Conservation (phyloP, 2,888 invertebrate species). For the Sphaerophoria taeniata region DNA sequence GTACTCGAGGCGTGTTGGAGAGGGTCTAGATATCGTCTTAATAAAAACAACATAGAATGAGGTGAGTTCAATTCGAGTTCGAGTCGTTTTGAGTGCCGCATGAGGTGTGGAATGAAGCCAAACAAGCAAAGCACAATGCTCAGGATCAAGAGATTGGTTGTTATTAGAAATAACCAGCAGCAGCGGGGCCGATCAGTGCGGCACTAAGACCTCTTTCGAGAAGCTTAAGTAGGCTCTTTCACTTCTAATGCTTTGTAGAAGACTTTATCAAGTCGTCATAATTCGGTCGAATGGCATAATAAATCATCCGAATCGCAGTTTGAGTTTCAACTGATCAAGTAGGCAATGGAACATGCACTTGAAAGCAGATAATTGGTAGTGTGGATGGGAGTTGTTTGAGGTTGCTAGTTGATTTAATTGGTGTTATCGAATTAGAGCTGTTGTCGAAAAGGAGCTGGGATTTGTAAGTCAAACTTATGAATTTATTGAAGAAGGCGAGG, state of each 20-base stretch:
- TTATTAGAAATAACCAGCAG: too few species aligned
- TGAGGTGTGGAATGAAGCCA: conserved; percentile 55
- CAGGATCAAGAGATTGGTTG: conserved; percentile 43
- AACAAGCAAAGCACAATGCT: conserved; percentile 29
- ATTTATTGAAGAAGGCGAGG: too few species aligned
- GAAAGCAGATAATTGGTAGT: conserved; percentile 44
- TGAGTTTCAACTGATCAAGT: conserved; percentile 14
- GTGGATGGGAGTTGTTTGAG: conserved; percentile 25
- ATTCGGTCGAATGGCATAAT: conserved; percentile 42
- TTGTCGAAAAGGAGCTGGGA: too few species aligned
- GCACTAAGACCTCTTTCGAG: conserved; percentile 36
- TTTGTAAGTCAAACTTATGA: too few species aligned
- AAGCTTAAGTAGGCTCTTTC: conserved; percentile 57
- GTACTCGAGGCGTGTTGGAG: neutral
- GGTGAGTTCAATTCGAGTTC: conserved; percentile 62
- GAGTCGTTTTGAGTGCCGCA: conserved; percentile 62
- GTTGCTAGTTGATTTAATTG: conserved; percentile 16
- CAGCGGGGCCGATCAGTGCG: neutral
- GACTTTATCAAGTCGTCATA: conserved; percentile 40
- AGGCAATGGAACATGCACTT: conserved; percentile 61
- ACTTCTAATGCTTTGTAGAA: conserved; percentile 41
- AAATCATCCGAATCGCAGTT: conserved; percentile 36
- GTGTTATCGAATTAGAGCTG: conserved; percentile 15
- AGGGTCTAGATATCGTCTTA: neutral
- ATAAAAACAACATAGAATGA: conserved; percentile 25